Conservation (phyloP, 2,888 invertebrate species). For the Sipha maydis region DNA sequence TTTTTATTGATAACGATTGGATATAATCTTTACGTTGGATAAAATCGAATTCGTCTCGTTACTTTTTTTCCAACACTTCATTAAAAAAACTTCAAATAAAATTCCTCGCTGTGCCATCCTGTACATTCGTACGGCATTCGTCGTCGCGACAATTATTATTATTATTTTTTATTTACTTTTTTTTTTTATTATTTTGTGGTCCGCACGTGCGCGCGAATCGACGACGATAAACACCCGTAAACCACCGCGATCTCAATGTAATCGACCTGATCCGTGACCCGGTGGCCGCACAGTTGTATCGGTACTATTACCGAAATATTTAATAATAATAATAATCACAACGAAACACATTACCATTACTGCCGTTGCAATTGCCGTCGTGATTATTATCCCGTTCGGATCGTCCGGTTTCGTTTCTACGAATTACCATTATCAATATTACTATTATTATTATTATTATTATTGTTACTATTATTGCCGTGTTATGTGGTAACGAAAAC, state of each 20-base stretch:
- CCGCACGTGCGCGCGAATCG: background rate
- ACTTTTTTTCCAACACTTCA: too few relatives aligned
- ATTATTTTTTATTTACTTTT: too few relatives aligned
- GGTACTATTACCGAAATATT: background rate
- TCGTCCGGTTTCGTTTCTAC: background rate
- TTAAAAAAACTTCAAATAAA: too few relatives aligned
- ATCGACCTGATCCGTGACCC: slow-evolving; percentile 17
- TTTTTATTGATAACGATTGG: too few relatives aligned
- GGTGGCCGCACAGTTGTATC: background rate
- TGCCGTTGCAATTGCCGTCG: too few relatives aligned
- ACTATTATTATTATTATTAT: background rate
- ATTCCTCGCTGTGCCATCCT: too few relatives aligned
- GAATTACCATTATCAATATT: background rate
- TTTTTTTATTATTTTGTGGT: background rate
- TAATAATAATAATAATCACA: background rate
- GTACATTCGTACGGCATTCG: too few relatives aligned
- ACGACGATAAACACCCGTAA: background rate
- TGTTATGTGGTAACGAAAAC: background rate
- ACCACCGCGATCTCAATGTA: background rate
- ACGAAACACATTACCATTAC: background rate
- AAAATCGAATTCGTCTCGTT: too few relatives aligned
- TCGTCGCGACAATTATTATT: too few relatives aligned
- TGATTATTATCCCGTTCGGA: background rate
- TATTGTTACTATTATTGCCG: background rate
- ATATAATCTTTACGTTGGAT: too few relatives aligned